These are phyloP conservation scores for Cliona cf. orientalis DNA, from an alignment of 37 sponge, comb jelly and placozoan genomes.

Conservation along the genomic window DNA sequence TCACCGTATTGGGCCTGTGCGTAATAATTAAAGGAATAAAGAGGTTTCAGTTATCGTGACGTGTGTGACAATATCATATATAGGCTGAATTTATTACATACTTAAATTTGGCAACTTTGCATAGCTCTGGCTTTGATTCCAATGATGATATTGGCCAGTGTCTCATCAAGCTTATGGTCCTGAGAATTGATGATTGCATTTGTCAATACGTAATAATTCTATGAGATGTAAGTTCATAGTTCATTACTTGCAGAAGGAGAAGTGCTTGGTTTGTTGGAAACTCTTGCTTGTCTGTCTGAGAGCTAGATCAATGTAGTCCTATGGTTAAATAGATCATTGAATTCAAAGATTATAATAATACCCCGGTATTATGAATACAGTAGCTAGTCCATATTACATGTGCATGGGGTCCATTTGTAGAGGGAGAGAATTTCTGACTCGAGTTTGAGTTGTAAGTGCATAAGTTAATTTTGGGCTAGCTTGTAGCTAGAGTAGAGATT, in stretches of 20 bases:
- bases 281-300: conserved; percentile 37
- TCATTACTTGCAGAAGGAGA: conserved; percentile 53
- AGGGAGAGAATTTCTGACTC: too few relatives aligned
- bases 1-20: conserved; percentile 37
- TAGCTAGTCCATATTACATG: too few relatives aligned
- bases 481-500: too few relatives aligned
- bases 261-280: conserved; percentile 56
- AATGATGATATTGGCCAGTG: conserved; percentile 42
- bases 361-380: too few relatives aligned
- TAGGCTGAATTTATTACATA: not conserved
- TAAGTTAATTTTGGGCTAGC: too few relatives aligned
- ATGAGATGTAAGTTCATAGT: too few relatives aligned
- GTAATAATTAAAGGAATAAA: too few relatives aligned
- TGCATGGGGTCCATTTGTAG: too few relatives aligned
- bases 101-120: conserved; percentile 43
- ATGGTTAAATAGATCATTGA: not conserved
- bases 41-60: not conserved
- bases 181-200: not conserved
- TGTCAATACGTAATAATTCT: not conserved
- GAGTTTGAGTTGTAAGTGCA: too few relatives aligned
- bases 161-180: conserved; percentile 36
- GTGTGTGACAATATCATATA: not conserved
- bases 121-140: conserved; percentile 23
- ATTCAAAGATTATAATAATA: not conserved
- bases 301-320: conserved; percentile 69